These are phyloP conservation scores for Myotis findleyi DNA, from an alignment of 2,797 vertebrate genomes.

Conservation along the genomic window DNA sequence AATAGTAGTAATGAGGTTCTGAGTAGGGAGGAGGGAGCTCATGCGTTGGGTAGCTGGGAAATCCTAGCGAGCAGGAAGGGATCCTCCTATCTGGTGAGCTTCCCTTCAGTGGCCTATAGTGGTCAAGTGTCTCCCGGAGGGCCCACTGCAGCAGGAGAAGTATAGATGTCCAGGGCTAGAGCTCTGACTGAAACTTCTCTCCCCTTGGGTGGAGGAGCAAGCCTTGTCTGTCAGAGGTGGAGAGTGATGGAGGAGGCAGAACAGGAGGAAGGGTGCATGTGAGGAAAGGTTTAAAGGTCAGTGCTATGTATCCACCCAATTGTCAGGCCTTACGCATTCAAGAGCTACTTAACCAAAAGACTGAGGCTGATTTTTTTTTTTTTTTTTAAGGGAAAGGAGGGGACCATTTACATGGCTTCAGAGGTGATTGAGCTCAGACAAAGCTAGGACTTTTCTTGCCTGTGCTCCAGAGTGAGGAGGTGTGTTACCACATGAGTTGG, in stretches of 20 bases:
- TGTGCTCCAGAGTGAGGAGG: not conserved
- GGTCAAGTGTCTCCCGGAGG: not conserved
- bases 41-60: not conserved
- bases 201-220: not conserved
- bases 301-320: not conserved
- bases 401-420: not conserved
- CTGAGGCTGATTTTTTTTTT: not conserved
- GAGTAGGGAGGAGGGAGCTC: not conserved
- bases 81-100: not conserved
- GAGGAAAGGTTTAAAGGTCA: not conserved
- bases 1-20: not conserved
- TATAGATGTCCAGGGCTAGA: not conserved
- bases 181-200: not conserved
- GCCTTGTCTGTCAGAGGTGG: not conserved
- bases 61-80: not conserved
- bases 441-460: not conserved
- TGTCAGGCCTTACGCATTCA: not conserved
- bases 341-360: not conserved
- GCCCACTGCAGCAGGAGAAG: not conserved
- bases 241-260: not conserved
- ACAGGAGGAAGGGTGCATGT: not conserved
- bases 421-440: not conserved
- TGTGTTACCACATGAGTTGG: not conserved
- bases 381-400: not conserved
- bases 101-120: not conserved